phyloP scores from a whole-genome alignment of 2,113 vertebrate species.

The Canis aureus region DNA sequence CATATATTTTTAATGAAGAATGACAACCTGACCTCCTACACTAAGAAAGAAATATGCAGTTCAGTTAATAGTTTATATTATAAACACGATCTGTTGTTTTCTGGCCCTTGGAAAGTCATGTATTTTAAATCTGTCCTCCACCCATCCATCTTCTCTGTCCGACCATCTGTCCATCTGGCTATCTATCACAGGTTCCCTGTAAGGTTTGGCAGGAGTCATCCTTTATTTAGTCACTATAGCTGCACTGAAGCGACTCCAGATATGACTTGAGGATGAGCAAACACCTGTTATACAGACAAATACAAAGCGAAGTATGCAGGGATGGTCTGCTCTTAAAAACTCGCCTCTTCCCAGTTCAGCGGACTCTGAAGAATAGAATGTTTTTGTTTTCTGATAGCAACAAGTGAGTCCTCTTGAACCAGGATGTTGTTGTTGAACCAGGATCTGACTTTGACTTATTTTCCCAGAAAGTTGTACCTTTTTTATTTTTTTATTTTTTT shows the following conservation, averaged over 20 bases:
- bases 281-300: neutral
- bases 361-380: slow-evolving; percentile 60
- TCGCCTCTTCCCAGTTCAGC: neutral
- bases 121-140: neutral
- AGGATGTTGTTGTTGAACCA: neutral
- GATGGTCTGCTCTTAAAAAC: neutral
- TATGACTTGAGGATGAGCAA: neutral
- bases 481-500: too few relatives aligned
- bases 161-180: neutral
- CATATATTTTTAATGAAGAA: slow-evolving; percentile 35
- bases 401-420: neutral
- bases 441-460: slow-evolving; percentile 59
- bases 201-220: neutral
- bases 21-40: neutral
- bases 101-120: neutral
- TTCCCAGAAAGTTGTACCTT: slow-evolving; percentile 37
- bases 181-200: neutral
- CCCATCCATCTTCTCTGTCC: neutral
- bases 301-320: neutral
- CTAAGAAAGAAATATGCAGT: neutral
- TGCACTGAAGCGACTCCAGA: slow-evolving; percentile 4
- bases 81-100: neutral
- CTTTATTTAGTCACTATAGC: slow-evolving; percentile 31
- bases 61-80: slow-evolving; percentile 35
- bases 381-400: slow-evolving; percentile 44